Evolutionary conservation across 2,113 vertebrate species (phyloP), one percentile per base, ranked within the genome.

Genomic region (Ammodytes marinus): DNA sequence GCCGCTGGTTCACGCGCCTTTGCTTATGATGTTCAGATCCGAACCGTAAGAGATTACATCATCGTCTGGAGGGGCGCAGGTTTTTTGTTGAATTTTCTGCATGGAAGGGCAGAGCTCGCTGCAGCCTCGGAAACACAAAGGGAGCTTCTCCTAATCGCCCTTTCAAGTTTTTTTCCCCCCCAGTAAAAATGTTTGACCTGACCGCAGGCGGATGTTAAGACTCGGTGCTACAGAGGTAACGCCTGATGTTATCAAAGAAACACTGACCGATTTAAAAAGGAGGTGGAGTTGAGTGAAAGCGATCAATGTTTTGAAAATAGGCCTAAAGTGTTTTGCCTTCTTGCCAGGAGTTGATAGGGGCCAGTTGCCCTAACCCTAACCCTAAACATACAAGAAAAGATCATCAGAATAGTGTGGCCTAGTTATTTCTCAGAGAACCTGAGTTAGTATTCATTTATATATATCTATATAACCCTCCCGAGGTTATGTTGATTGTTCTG

Each of bases 31-130:
- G 89, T 84, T 91, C 77, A 87, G 86, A 90, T 90, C 83, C 80
- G 83, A 83, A 85, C 77, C 61, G 47, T 77, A 71, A 80, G 80
- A 91, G 88, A 93, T 94, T 90, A 93, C 91, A 88, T 95, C 92
- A 94, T 82, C 68, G 77, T 90, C 88, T 86, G 80, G 88, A 89
- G 83, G 78, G 87, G 77, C 52, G 77, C 86, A 81, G 84, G 84
- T 90, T 88, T 90, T 88, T 79, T 80, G 82, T 79, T 52, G 45
- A 68, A 79, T 83, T 77, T 77, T 73, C 77, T 73, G 69, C 77
- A n/a, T 69, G 84, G 75, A 71, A 10, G 61, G 52, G 42, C 67
- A 83, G 71, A 84, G 65, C 79, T 60, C 27, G 71, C 60, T 71
- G 82, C 78, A 57, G 69, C 83, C 15, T 55, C 60, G 42, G 72